Evolutionary conservation across 2,113 vertebrate genomes (phyloP).

Genomic region (Myotis brandtii): DNA sequence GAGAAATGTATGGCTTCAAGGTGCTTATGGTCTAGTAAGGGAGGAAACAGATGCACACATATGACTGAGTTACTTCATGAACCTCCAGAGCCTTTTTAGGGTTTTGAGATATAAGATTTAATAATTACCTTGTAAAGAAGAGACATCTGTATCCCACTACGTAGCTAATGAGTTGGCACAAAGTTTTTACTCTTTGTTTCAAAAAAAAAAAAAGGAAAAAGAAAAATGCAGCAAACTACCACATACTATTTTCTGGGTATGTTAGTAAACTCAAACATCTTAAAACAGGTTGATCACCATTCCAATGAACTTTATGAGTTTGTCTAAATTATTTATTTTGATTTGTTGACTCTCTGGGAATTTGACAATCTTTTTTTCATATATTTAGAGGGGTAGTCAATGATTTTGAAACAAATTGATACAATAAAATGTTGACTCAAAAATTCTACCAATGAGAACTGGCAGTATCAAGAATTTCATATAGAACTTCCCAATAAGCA

Average conservation of each 20-base stretch:
- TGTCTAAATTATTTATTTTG: not conserved
- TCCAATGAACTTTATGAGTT: not conserved
- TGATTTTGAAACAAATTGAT: not conserved
- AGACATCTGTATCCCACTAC: constrained; percentile 11
- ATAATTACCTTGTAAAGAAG: constrained; percentile 26
- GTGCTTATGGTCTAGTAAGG: not conserved
- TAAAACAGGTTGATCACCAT: not conserved
- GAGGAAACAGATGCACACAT: not conserved
- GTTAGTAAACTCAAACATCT: constrained; percentile 5
- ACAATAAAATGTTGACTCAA: constrained; percentile 51
- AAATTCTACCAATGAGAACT: constrained; percentile 48
- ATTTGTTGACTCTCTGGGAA: not conserved
- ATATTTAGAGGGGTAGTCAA: not conserved
- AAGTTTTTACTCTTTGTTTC: constrained; percentile 1
- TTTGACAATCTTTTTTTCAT: constrained; percentile 33
- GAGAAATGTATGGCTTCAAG: not conserved
- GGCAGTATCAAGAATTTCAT: constrained; percentile 31
- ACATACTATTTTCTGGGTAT: not conserved
- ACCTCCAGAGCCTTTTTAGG: not conserved
- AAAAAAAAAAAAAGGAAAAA: not conserved
- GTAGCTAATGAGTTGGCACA: not conserved
- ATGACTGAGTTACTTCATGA: not conserved
- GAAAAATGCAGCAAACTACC: not conserved
- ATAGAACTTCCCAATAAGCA: constrained; percentile 3
- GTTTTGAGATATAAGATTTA: not conserved